Percentiles rank a stretch among this genome's conserved stretches.
Evolutionary conservation across 2,113 vertebrate species (phyloP).

Genomic region (Chlamydotis undulata): DNA sequence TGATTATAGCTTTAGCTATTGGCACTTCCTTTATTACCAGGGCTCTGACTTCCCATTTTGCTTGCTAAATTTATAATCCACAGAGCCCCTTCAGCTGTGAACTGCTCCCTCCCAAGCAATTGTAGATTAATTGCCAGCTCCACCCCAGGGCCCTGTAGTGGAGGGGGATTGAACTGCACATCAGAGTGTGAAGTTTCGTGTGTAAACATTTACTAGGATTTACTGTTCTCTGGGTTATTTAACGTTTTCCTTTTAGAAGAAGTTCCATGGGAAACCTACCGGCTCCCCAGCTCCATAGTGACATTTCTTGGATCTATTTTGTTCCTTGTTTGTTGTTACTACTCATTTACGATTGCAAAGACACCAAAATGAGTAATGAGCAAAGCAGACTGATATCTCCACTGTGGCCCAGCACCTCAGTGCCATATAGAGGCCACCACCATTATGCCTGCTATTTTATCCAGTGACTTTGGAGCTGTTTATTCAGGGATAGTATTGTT

Average conservation of each 20-base stretch:
- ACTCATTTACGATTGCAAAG: neutral
- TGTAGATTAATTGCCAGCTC: conserved; percentile 61
- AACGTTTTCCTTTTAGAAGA: neutral
- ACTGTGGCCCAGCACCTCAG: neutral
- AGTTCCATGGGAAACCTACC: neutral
- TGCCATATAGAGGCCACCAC: neutral
- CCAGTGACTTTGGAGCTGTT: neutral
- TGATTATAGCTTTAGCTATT: conserved; percentile 38
- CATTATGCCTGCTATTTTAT: neutral
- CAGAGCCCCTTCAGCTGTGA: conserved; percentile 45
- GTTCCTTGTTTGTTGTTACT: neutral
- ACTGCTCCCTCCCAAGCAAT: conserved; percentile 62
- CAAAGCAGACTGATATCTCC: neutral
- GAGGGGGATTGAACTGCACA: conserved; percentile 12
- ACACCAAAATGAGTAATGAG: neutral
- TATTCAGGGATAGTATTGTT: neutral
- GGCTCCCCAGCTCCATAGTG: neutral
- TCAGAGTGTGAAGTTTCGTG: neutral
- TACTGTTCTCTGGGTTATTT: conserved; percentile 8
- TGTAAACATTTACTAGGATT: conserved; percentile 23
- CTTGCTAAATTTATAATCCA: conserved; percentile 41
- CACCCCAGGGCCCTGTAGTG: conserved; percentile 15
- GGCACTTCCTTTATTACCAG: conserved; percentile 39
- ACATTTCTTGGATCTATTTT: neutral
- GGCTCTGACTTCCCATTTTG: conserved; percentile 1